A percentile compares a stretch with the other conserved stretches of the same genome.
These are phyloP conservation scores for Moxostoma hubbsi DNA, from an alignment of 2,797 vertebrate species.

Conservation along the genomic window DNA sequence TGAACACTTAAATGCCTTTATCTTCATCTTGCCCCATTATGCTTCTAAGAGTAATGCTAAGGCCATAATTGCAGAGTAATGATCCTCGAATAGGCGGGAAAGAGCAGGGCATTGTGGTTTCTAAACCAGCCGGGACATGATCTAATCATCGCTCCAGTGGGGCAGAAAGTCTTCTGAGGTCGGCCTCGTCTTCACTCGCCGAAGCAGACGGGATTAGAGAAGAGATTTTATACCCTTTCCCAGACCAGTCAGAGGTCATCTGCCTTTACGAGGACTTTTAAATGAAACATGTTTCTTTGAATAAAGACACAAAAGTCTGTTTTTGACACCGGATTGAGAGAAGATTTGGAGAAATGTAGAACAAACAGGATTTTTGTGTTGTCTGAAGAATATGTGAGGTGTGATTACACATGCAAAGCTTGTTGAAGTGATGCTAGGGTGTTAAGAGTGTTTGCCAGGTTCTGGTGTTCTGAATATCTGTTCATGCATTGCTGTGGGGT, in stretches of 20 bases:
- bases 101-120: constrained; percentile 32
- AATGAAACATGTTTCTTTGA: constrained; percentile 13
- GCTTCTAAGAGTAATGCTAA: constrained; percentile 21
- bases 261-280: constrained; percentile 5
- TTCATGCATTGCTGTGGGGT: no score
- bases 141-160: constrained; percentile 36
- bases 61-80: constrained; percentile 42
- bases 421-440: no score
- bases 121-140: constrained; percentile 45
- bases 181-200: background rate
- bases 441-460: no score
- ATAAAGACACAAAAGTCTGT: background rate
- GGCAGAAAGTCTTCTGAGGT: constrained; percentile 25
- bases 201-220: constrained; percentile 40
- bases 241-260: constrained; percentile 26
- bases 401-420: no score
- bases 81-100: constrained; percentile 44
- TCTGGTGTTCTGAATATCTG: no score
- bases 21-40: constrained; percentile 34
- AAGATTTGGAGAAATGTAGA: background rate
- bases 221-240: constrained; percentile 29
- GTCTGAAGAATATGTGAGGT: no score
- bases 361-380: no score
- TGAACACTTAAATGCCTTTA: constrained; percentile 25
- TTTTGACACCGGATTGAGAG: background rate